Evolutionary conservation across 2,113 vertebrate genomes (phyloP), one percentile per base, ranked within the genome.

Genomic region (Tetrao urogallus): DNA sequence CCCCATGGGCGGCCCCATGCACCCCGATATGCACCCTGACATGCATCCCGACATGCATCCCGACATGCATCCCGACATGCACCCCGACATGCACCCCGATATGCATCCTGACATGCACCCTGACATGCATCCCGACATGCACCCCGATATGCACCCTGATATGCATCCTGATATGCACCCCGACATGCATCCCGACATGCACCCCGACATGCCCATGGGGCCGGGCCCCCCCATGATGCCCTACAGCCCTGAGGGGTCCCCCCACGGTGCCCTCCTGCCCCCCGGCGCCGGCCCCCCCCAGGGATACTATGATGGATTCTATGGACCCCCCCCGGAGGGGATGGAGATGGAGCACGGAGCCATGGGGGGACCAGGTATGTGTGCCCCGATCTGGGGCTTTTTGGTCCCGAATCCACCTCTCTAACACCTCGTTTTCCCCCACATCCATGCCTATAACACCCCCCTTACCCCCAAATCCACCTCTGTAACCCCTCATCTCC

Each of bases 221-320:
- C 97, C 97, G 0, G 97, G 98, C 2, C 97, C 98, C 5, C 98
- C 98, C 4, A 98, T 99, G 98, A 98, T 99, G 98, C 98, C 98
- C 30, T 99, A 98, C 64, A 97, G 96, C 4, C 95, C 98, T 1
- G 98, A 98, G 11, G 98, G 99, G 3, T 98, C 98, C 34, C 98
- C 98, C 2, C 98, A 98, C 21, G 47, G 47, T 48, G 47, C 47
- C 47, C 47, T 48, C 10, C 47, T 48, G 21, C 47, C 47, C 47
- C 47, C 47, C 11, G 47, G 47, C 19, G 47, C 47, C 11, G 47
- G 21, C 47, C 47, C 47, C 47, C 47, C 47, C 6, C 98, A 96
- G 58, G 98, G 98, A 76, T 99, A 98, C 94, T 99, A 98, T n/a
- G 98, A 99, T 22, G 98, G 97, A 84, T 99, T 99, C 95, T 99